Conservation (phyloP, 2,888 invertebrate species). For the Temnothorax ravouxi region DNA sequence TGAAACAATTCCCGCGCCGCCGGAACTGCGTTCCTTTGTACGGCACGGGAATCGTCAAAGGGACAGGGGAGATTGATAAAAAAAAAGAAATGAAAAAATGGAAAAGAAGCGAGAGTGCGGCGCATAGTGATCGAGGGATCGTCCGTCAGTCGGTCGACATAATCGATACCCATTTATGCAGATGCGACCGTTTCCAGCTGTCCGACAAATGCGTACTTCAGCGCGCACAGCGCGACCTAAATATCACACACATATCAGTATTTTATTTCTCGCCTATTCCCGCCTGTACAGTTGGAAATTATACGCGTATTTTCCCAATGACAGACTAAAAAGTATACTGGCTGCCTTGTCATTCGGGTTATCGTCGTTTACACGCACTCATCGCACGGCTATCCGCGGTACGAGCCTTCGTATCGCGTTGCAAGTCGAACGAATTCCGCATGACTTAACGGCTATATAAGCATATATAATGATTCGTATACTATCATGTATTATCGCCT, state of each 20-base stretch:
- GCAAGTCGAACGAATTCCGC: not conserved
- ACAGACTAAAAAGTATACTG: conserved; percentile 31
- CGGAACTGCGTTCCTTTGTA: conserved; percentile 57
- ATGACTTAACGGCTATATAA: conserved; percentile 14
- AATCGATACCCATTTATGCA: conserved; percentile 55
- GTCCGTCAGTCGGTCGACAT: conserved; percentile 35
- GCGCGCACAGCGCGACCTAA: conserved; percentile 43
- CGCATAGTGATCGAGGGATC: conserved; percentile 41
- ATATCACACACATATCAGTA: conserved; percentile 34
- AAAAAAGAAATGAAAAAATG: conserved; percentile 26
- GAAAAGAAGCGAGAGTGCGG: not conserved
- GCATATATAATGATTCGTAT: conserved; percentile 6
- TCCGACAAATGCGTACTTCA: conserved; percentile 39
- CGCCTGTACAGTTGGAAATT: conserved; percentile 7
- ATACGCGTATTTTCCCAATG: conserved; percentile 5
- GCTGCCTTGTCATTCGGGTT: conserved; percentile 32
- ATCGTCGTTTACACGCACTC: conserved; percentile 35
- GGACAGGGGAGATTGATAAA: conserved; percentile 55
- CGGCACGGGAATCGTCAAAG: conserved; percentile 52
- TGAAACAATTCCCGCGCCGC: conserved; percentile 54
- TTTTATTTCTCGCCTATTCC: conserved; percentile 26
- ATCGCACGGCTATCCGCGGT: conserved; percentile 5
- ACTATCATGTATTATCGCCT: conserved; percentile 6
- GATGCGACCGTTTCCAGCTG: conserved; percentile 44
- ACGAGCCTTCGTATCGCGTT: conserved; percentile 30